phyloP scores from a whole-genome alignment of 2,797 vertebrate genomes.

The Sebastes baramenuke region DNA sequence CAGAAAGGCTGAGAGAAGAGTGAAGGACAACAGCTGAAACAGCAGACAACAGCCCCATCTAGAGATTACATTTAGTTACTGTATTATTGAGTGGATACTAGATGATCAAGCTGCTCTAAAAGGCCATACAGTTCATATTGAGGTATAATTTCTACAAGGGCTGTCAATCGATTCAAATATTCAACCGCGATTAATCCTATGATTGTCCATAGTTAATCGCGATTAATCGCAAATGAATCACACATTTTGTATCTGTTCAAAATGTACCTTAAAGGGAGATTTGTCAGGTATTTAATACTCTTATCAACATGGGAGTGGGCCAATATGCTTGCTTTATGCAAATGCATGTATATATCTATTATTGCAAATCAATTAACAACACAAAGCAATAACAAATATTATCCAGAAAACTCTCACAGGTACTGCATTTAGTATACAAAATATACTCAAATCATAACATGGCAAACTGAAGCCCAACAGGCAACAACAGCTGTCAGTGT shows the following conservation, averaged over 20 bases:
- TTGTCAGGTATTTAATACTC: too few species aligned
- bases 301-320: fast-evolving
- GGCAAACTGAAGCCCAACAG: too few species aligned
- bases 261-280: too few species aligned
- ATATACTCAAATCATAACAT: too few species aligned
- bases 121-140: neutral
- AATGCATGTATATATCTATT: fast-evolving
- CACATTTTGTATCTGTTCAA: too few species aligned
- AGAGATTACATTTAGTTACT: constrained; percentile 48
- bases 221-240: too few species aligned
- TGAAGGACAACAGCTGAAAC: constrained; percentile 17
- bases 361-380: fast-evolving
- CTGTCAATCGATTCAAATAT: too few species aligned
- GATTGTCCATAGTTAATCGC: too few species aligned
- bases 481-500: too few species aligned
- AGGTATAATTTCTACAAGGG: neutral
- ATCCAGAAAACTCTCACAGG: too few species aligned
- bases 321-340: too few species aligned
- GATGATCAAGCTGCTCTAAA: neutral
- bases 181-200: fast-evolving
- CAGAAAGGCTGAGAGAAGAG: constrained; percentile 43
- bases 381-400: too few species aligned
- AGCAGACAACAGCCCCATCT: constrained; percentile 81
- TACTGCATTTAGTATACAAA: fast-evolving
- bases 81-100: neutral